Evolutionary conservation across 2,797 vertebrate genomes (phyloP).

Genomic region (Darevskia nairensis): DNA sequence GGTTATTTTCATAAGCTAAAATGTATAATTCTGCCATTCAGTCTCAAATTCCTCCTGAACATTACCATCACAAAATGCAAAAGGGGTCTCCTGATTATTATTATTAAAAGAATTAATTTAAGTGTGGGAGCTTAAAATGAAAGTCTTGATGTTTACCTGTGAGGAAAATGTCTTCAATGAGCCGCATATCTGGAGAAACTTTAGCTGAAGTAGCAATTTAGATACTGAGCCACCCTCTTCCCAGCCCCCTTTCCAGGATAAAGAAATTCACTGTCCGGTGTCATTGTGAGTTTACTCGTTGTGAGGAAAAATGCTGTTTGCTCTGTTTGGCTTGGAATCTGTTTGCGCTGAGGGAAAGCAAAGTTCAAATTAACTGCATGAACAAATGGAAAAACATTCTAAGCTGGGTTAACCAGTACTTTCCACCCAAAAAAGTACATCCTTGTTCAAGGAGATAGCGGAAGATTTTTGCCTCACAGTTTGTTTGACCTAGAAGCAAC

Average conservation of each 20-base stretch:
- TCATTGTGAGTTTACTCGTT: slow-evolving; percentile 15
- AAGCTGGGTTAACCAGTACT: background rate
- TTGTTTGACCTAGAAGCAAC: background rate
- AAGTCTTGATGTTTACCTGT: background rate
- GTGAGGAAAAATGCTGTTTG: background rate
- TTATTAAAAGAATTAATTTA: background rate
- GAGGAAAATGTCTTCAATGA: background rate
- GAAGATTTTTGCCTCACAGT: slow-evolving; percentile 1
- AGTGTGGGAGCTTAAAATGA: background rate
- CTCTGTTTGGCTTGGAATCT: slow-evolving; percentile 28
- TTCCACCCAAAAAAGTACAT: background rate
- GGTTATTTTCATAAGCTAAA: background rate
- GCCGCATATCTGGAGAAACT: background rate
- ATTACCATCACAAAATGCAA: background rate
- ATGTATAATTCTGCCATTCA: background rate
- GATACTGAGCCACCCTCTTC: background rate
- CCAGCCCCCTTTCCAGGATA: slow-evolving; percentile 7
- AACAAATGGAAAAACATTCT: slow-evolving; percentile 33
- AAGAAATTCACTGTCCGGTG: background rate
- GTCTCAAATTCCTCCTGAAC: background rate
- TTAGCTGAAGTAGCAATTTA: background rate
- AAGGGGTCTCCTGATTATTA: background rate
- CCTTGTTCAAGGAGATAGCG: background rate
- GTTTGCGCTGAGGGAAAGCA: background rate
- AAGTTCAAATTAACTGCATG: slow-evolving; percentile 23